Evolutionary conservation across 2,113 vertebrate species (phyloP), one percentile per base, ranked within the genome.

Genomic region (Canis aureus): DNA sequence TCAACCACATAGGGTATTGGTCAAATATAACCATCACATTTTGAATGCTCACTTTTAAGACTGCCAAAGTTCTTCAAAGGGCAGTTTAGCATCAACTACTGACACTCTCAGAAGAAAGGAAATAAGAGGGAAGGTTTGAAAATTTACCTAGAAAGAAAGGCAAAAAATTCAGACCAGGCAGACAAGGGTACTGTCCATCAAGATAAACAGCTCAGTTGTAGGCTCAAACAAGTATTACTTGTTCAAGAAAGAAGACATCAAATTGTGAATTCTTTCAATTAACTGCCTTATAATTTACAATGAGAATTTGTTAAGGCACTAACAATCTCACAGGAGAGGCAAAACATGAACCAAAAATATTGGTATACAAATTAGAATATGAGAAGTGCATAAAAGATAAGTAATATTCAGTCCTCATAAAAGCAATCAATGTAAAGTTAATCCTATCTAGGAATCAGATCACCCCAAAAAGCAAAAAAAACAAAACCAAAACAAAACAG

Each of bases 31-130:
- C 17, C 25, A 73, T 11, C 25, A 19, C 35, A 69, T 62, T 82
- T 87, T 82, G 35, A 86, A 82, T 38, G 76, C 62, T 85, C 15
- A 71, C 29, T 92, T 86, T 93, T 78, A 69, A 86, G 82, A 78
- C 49, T 43, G 80, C 10, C 4, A 11, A 74, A 89, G 25, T 43
- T 23, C 10, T 78, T 80, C 35, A 94, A 43, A 38, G 35, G 15
- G 35, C 71, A 51, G n/a, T 29, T 92, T 64, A 82, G 25, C 7
- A 82, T 90, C 29, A 59, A 82, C 51, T 74, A 73, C 27, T 25
- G 29, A 81, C 5, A 32, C 10, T 15, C 4, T 81, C 0, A 20
- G 73, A 71, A 67, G 92, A 88, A 25, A 74, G 22, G 71, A 64
- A 53, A 81, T 35, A 76, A 92, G 27, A 95, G 19, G 11, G 0